phyloP scores from a whole-genome alignment of 2,888 invertebrate genomes.

The Apamea monoglypha region DNA sequence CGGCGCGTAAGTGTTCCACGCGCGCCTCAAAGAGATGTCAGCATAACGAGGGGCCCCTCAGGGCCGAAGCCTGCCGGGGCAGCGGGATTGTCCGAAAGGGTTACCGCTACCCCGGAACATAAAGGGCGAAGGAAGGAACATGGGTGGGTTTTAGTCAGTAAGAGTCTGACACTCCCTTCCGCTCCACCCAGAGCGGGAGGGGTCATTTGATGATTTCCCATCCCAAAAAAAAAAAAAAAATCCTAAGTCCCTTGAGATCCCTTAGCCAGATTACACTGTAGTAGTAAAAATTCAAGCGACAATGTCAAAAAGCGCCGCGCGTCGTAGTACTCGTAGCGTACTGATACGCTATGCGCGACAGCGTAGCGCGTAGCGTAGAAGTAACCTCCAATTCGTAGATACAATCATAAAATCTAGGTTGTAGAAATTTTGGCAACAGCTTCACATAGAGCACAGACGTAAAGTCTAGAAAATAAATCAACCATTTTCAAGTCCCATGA shows the following conservation, averaged over 20 bases:
- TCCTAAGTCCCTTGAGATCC: not conserved
- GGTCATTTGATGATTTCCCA: too few relatives aligned
- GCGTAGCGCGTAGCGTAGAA: slow-evolving; percentile 16
- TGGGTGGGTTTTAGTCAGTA: too few relatives aligned
- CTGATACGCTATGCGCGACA: slow-evolving; percentile 2
- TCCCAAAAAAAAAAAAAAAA: too few relatives aligned
- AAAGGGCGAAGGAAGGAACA: too few relatives aligned
- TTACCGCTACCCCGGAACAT: too few relatives aligned
- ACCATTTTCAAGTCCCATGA: not conserved
- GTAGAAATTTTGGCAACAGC: slow-evolving; percentile 12
- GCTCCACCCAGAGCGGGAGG: too few relatives aligned
- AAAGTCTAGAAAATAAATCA: not conserved
- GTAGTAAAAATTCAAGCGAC: not conserved
- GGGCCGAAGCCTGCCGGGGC: too few relatives aligned
- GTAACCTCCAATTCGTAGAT: not conserved
- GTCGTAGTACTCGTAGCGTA: not conserved
- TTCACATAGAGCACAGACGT: not conserved
- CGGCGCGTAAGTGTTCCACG: too few relatives aligned
- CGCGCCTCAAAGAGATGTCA: too few relatives aligned
- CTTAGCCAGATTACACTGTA: not conserved
- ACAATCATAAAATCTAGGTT: slow-evolving; percentile 7
- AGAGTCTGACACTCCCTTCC: too few relatives aligned
- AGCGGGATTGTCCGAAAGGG: too few relatives aligned
- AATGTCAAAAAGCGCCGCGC: not conserved
- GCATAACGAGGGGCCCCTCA: too few relatives aligned